Base-by-base conservation (phyloP, 1,140 invertebrate genomes). In the Bombus affinis region DNA sequence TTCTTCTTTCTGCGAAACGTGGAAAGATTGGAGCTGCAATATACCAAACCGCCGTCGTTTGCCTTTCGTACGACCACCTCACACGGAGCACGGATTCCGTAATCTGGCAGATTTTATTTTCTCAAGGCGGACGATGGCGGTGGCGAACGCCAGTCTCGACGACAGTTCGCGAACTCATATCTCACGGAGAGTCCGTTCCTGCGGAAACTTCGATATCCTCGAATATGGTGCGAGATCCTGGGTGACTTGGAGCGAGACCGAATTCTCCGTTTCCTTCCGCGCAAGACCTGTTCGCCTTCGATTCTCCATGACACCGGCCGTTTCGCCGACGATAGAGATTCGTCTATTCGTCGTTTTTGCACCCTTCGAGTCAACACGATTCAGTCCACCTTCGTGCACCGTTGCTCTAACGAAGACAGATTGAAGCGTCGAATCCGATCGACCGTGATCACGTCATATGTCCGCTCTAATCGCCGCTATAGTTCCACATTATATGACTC, bases 91-190 rank as follows among this genome's bases (percentile, higher is more conserved):
- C 72, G 73, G 71, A n/a, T 39, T 66, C 74, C 68, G 89, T 90
- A 90, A 90, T 90, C 89, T 90, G 81, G 86, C 83, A 86, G 89
- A 88, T 90, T 90, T 90, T 90, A 90, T 90, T 90, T 90, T 86
- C 80, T 74, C 79, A 53, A 42, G 70, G 70, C 80, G 57, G 78
- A 73, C 77, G 75, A 10, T 44, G 25, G 35, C 68, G 25, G 74
- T 9, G 73, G 42, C 72, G 78, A 68, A 86, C 85, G 78, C 70
- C 8, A 70, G 53, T 71, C 71, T 90, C 89, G 79, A 59, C 77
- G 79, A 90, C 86, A 88, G 86, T 91, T 91, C 85, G 79, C 87
- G 72, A 91, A 91, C 85, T 91, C 87, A 90, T 91, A 91, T 91
- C 89, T 91, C 87, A 91, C 81, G 72, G 79, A 76, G 68, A 76